Evolutionary conservation across 2,888 invertebrate species (phyloP).

Genomic region (Zygaena filipendulae): DNA sequence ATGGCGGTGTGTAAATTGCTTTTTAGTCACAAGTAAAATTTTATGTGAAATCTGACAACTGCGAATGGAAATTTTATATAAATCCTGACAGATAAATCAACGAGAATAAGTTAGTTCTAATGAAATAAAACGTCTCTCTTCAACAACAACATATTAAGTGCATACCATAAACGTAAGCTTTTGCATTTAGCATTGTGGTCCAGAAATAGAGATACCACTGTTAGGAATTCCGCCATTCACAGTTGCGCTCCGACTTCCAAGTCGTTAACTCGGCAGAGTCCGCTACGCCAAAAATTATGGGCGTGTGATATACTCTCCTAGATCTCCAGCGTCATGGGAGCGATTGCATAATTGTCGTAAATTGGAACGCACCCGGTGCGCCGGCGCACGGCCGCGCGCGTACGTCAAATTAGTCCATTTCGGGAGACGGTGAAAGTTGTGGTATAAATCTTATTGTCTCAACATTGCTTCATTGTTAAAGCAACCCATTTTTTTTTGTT

Average conservation of each 20-base stretch:
- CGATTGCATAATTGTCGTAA: slow-evolving; percentile 22
- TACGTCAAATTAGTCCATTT: slow-evolving; percentile 50
- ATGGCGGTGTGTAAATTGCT: too few relatives aligned
- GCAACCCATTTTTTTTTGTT: background rate
- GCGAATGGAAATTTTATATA: too few relatives aligned
- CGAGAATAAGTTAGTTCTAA: too few relatives aligned
- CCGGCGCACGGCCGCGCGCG: slow-evolving; percentile 11
- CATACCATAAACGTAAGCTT: too few relatives aligned
- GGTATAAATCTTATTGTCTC: slow-evolving; percentile 43
- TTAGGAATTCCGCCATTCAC: slow-evolving; percentile 35
- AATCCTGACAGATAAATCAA: too few relatives aligned
- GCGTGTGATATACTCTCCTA: slow-evolving; percentile 12
- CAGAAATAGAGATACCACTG: slow-evolving; percentile 30
- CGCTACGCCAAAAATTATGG: slow-evolving; percentile 27
- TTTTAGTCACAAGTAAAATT: too few relatives aligned
- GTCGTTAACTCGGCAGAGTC: slow-evolving; percentile 19
- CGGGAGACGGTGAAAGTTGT: slow-evolving; percentile 46
- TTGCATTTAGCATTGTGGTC: slow-evolving; percentile 12
- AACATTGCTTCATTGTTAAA: slow-evolving; percentile 28
- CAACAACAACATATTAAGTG: too few relatives aligned
- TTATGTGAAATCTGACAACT: too few relatives aligned
- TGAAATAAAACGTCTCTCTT: too few relatives aligned
- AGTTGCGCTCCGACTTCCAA: too few relatives aligned
- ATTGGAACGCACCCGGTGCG: slow-evolving; percentile 7
- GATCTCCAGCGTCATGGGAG: slow-evolving; percentile 17